Percentiles rank a stretch among this genome's conserved stretches.
These are phyloP conservation scores for Parnassius apollo DNA, from an alignment of 2,888 invertebrate species.

Conservation along the genomic window DNA sequence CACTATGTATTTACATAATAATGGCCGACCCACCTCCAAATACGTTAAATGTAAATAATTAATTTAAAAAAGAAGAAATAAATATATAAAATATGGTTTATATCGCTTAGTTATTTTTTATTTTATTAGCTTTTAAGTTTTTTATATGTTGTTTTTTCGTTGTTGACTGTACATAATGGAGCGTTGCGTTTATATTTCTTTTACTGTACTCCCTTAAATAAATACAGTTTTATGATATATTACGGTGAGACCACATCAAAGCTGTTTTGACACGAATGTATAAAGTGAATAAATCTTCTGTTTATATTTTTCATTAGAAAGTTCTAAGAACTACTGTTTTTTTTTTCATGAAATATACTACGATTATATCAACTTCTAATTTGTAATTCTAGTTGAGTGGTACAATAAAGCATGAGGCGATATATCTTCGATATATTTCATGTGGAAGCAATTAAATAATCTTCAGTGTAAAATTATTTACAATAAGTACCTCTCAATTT, in stretches of 20 bases:
- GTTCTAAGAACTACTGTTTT: no score
- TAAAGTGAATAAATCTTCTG: not conserved
- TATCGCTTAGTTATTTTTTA: conserved; percentile 11
- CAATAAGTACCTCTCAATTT: no score
- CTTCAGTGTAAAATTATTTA: no score
- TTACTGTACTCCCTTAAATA: not conserved
- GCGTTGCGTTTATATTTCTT: conserved; percentile 26
- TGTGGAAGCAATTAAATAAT: no score
- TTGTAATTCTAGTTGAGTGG: no score
- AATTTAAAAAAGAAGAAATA: conserved; percentile 16
- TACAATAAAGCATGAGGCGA: no score
- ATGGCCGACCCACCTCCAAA: conserved; percentile 34
- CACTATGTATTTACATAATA: conserved; percentile 29
- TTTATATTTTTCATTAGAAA: no score
- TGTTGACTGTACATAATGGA: conserved; percentile 30
- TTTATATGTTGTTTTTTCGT: conserved; percentile 30
- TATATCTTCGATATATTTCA: no score
- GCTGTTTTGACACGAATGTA: not conserved
- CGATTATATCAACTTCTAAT: no score
- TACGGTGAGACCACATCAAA: conserved; percentile 8
- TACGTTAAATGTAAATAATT: conserved; percentile 26
- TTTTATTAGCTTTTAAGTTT: conserved; percentile 31
- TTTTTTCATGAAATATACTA: no score
- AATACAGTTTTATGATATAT: not conserved
- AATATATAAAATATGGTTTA: conserved; percentile 7